A percentile compares a stretch with the other conserved stretches of the same genome.
phyloP scores from a whole-genome alignment of 2,797 vertebrate species.

The Borostomias antarcticus region DNA sequence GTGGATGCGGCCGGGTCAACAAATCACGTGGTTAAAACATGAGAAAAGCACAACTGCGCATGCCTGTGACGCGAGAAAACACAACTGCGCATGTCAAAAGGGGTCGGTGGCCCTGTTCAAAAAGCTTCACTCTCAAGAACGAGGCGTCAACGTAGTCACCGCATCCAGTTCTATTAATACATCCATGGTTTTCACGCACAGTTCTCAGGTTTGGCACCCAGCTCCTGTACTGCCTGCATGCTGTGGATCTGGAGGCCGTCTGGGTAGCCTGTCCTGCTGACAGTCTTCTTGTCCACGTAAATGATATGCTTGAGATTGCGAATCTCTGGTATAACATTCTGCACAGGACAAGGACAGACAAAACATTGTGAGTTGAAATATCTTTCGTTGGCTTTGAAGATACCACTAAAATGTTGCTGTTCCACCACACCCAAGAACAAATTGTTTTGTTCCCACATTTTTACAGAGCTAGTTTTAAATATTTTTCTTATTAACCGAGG shows the following conservation, averaged over 20 bases:
- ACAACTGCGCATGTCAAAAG: too few relatives aligned
- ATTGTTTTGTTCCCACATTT: too few relatives aligned
- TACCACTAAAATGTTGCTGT: background rate
- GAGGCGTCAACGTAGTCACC: too few relatives aligned
- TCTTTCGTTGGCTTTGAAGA: background rate
- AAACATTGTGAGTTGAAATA: background rate
- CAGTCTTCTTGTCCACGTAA: constrained; percentile 80
- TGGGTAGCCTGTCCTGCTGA: constrained; percentile 78
- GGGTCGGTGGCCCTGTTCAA: too few relatives aligned
- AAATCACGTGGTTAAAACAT: too few relatives aligned
- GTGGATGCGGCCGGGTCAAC: too few relatives aligned
- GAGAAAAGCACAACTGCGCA: too few relatives aligned
- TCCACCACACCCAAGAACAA: background rate
- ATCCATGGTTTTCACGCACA: constrained; percentile 80
- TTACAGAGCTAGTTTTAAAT: background rate
- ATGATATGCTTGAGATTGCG: constrained; percentile 79
- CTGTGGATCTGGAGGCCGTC: constrained; percentile 78
- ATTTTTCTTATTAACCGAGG: background rate
- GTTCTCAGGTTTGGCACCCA: constrained; percentile 83
- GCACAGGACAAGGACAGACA: background rate
- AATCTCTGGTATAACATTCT: constrained; percentile 75
- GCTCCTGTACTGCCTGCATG: constrained; percentile 81
- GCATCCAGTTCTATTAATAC: too few relatives aligned
- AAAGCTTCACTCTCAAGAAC: too few relatives aligned
- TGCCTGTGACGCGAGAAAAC: too few relatives aligned